Conservation (phyloP, 1,140 invertebrate genomes). For the Megalonaias nervosa region DNA sequence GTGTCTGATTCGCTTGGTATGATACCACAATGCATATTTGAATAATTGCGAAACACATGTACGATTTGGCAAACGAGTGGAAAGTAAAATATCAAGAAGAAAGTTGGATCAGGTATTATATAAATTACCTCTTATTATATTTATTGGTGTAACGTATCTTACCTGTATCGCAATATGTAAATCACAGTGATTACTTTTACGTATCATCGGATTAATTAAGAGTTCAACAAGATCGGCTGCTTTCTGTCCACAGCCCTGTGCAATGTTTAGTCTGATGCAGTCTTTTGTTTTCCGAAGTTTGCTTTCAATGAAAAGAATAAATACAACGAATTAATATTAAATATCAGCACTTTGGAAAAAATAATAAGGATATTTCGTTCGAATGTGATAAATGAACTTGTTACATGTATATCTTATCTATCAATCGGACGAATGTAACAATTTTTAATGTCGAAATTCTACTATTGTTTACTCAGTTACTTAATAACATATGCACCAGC, state of each 20-base stretch:
- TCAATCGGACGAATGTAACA: too few relatives aligned
- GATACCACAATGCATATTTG: too few relatives aligned
- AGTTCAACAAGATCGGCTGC: conserved; percentile 30
- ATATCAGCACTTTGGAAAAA: background rate
- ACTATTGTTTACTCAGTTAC: too few relatives aligned
- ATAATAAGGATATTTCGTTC: background rate
- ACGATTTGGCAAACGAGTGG: too few relatives aligned
- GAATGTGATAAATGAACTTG: background rate
- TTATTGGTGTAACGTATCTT: background rate
- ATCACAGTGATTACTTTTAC: conserved; percentile 20
- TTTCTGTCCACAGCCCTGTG: conserved; percentile 23
- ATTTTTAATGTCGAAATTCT: too few relatives aligned
- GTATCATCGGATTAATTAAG: conserved; percentile 17
- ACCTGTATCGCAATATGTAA: conserved; percentile 17
- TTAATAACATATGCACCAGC: too few relatives aligned
- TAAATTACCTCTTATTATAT: too few relatives aligned
- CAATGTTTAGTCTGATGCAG: conserved; percentile 27
- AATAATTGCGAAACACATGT: too few relatives aligned
- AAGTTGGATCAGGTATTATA: too few relatives aligned
- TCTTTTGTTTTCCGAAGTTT: conserved; percentile 9
- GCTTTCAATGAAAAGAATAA: conserved; percentile 2
- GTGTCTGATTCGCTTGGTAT: too few relatives aligned
- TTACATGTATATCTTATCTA: too few relatives aligned
- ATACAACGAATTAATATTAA: background rate
- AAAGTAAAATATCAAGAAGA: too few relatives aligned